These are phyloP conservation scores for Canis aureus DNA, from an alignment of 2,113 vertebrate genomes.

Conservation along the genomic window DNA sequence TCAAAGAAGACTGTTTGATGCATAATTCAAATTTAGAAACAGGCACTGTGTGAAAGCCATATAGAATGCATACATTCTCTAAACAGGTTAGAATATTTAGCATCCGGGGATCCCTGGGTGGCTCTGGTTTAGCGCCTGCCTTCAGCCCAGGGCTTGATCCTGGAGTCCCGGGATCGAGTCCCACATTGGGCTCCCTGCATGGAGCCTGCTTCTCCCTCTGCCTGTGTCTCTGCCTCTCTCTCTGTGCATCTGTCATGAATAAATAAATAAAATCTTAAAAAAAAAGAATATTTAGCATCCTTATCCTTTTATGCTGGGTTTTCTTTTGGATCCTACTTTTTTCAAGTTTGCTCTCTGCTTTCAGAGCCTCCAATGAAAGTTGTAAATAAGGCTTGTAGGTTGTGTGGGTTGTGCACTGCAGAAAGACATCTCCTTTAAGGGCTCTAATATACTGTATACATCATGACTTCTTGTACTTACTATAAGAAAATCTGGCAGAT, in stretches of 20 bases:
- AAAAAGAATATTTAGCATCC: too few species aligned
- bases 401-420: not conserved
- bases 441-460: not conserved
- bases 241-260: too few species aligned
- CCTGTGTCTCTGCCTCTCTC: too few species aligned
- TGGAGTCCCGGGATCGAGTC: too few species aligned
- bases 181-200: too few species aligned
- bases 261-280: too few species aligned
- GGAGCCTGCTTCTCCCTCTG: too few species aligned
- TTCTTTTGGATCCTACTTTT: not conserved
- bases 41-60: not conserved
- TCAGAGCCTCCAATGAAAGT: not conserved
- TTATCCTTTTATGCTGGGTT: not conserved
- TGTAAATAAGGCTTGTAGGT: not conserved
- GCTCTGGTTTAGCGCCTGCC: too few species aligned
- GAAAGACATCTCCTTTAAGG: not conserved
- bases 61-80: not conserved
- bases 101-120: too few species aligned
- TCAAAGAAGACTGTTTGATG: not conserved
- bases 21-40: slow-evolving; percentile 23
- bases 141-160: too few species aligned
- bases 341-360: not conserved
- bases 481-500: not conserved
- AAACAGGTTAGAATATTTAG: not conserved
- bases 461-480: not conserved